phyloP scores from a whole-genome alignment of 2,113 vertebrate species.

The Lates calcarifer region DNA sequence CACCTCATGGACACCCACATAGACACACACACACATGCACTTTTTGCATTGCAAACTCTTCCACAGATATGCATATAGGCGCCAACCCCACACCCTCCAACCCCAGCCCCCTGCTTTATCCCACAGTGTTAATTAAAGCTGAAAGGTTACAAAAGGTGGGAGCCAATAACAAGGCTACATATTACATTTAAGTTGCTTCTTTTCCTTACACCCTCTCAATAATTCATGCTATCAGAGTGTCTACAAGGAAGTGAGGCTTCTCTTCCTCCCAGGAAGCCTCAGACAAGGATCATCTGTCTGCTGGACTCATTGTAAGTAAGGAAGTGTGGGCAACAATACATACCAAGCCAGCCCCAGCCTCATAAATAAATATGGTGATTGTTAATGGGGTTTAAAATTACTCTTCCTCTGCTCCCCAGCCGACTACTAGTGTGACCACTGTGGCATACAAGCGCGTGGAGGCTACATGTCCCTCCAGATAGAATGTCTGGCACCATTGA shows the following conservation, averaged over 20 bases:
- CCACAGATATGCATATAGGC: slow-evolving; percentile 55
- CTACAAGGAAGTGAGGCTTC: slow-evolving; percentile 79
- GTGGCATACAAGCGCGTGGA: slow-evolving; percentile 75
- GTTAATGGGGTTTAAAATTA: slow-evolving; percentile 89
- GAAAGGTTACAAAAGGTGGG: slow-evolving; percentile 88
- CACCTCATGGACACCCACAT: not conserved
- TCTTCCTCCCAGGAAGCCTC: slow-evolving; percentile 76
- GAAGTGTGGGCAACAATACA: slow-evolving; percentile 81
- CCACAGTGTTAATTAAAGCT: slow-evolving; percentile 85
- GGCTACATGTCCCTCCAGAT: slow-evolving; percentile 73
- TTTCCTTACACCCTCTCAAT: slow-evolving; percentile 83
- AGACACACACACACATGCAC: slow-evolving; percentile 26
- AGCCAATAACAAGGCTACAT: slow-evolving; percentile 86
- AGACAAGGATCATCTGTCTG: slow-evolving; percentile 80
- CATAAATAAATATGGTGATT: slow-evolving; percentile 88
- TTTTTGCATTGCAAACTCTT: slow-evolving; percentile 11
- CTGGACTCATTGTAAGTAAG: slow-evolving; percentile 78
- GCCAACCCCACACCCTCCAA: slow-evolving; percentile 22
- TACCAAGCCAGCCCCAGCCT: slow-evolving; percentile 74
- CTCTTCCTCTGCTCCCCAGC: slow-evolving; percentile 78
- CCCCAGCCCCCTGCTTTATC: slow-evolving; percentile 23
- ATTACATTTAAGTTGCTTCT: slow-evolving; percentile 83
- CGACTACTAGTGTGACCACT: slow-evolving; percentile 79
- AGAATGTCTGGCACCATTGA: slow-evolving; percentile 79
- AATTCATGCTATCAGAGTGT: slow-evolving; percentile 82